phyloP scores from a whole-genome alignment of 1,140 invertebrate genomes.

The Drosophila seguyi region DNA sequence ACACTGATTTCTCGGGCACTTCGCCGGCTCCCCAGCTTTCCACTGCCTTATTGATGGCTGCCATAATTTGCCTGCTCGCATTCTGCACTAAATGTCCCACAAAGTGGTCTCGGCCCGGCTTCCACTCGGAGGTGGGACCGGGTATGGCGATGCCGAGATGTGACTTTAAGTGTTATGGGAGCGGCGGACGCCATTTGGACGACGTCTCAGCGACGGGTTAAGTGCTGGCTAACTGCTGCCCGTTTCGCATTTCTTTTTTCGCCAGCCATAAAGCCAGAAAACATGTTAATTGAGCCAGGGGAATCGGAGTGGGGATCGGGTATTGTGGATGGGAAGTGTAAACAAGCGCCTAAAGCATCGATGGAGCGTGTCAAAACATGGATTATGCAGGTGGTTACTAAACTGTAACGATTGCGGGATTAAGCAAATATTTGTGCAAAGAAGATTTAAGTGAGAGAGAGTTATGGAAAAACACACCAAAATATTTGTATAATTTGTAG shows the following conservation, averaged over 20 bases:
- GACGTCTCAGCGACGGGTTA: constrained; percentile 53
- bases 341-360: constrained; percentile 24
- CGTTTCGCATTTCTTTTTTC: constrained; percentile 37
- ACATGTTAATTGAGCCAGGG: constrained; percentile 72
- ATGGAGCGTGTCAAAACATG: constrained; percentile 40
- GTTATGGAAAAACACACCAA: neutral
- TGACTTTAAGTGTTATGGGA: constrained; percentile 74
- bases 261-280: constrained; percentile 58
- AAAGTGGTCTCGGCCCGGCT: constrained; percentile 62
- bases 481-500: neutral
- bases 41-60: constrained; percentile 42
- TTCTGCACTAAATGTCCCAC: constrained; percentile 71
- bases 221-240: constrained; percentile 59
- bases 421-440: neutral
- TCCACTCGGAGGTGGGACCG: constrained; percentile 26
- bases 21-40: neutral
- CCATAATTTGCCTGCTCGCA: constrained; percentile 79
- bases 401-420: constrained; percentile 15
- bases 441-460: neutral
- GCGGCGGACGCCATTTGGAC: constrained; percentile 47
- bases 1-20: constrained; percentile 51
- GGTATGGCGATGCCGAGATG: constrained; percentile 27
- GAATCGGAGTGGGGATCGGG: constrained; percentile 30
- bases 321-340: constrained; percentile 12
- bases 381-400: constrained; percentile 32